Evolutionary conservation across 1,140 invertebrate genomes (phyloP), one percentile per base, ranked within the genome.

Genomic region (Aphidius gifuensis): DNA sequence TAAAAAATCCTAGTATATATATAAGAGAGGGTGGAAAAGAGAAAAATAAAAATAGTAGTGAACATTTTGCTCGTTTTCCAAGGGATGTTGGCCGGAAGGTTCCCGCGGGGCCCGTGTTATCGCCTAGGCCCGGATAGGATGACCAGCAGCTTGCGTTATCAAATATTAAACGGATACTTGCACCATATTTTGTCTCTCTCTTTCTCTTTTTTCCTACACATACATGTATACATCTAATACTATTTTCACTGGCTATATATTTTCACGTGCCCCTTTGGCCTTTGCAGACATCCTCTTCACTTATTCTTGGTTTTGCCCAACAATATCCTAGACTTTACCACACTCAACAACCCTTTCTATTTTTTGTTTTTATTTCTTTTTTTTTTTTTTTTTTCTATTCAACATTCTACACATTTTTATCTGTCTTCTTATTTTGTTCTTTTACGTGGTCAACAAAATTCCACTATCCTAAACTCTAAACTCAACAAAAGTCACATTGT

Each of bases 141-240:
- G 79, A 81, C 79, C 79, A 80, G 61, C 61, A 63, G 74, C 71
- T 74, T 74, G 75, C 77, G 73, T 66, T 79, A 81, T 81, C 74
- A 80, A 80, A 79, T 80, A 80, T 80, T 80, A 80, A 80, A 79
- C 69, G 68, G n/a, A n/a, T 75, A 77, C 78, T 80, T 80, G 77
- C 76, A 80, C 71, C 72, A 67, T 66, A 65, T 69, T 60, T 62
- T 56, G 53, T 63, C 48, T 59, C 58, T 51, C 38, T 58, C 21
- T 23, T 64, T 62, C 53, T 66, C 63, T 63, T 61, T 59, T 54
- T 32, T 3, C 4, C 23, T 32, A 32, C 23, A 32, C 23, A 32
- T 32, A 32, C 23, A 32, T 32, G 23, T 32, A 32, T 32, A 32
- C 23, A 32, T 32, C 2, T 32, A 32, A 32, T 32, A 32, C 23